phyloP scores from a whole-genome alignment of 2,888 invertebrate genomes.

The Toxonevra muliebris region DNA sequence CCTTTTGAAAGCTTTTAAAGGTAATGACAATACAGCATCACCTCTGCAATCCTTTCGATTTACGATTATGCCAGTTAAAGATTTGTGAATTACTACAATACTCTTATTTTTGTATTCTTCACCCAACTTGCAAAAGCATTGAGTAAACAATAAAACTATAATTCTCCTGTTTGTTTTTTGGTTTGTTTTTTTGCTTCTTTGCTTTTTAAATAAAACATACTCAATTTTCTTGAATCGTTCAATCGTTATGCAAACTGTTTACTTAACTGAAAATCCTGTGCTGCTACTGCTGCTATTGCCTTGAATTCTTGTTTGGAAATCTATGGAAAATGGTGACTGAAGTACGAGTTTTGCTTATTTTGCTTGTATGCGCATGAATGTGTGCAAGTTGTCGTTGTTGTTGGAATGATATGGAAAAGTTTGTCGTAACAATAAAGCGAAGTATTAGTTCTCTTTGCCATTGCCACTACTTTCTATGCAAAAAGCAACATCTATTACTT shows the following conservation, averaged over 20 bases:
- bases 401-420: conserved; percentile 59
- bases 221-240: conserved; percentile 17
- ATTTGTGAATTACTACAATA: conserved; percentile 57
- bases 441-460: not conserved
- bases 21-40: conserved; percentile 9
- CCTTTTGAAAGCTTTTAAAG: conserved; percentile 14
- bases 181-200: too few relatives aligned
- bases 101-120: conserved; percentile 38
- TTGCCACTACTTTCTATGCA: too few relatives aligned
- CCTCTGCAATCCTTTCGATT: conserved; percentile 42
- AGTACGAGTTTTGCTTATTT: too few relatives aligned
- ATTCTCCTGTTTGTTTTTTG: too few relatives aligned
- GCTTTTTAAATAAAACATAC: conserved; percentile 39
- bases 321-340: too few relatives aligned
- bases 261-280: conserved; percentile 34
- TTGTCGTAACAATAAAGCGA: conserved; percentile 55
- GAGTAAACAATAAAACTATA: conserved; percentile 37
- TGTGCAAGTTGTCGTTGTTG: conserved; percentile 43
- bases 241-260: not conserved
- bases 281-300: not conserved
- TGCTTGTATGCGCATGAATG: not conserved
- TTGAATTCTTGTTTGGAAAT: too few relatives aligned
- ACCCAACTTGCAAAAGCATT: conserved; percentile 1
- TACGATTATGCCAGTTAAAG: conserved; percentile 49
- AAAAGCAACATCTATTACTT: too few relatives aligned